Conservation (phyloP, 2,113 vertebrate species). For the Sphaerodactylus townsendi region DNA sequence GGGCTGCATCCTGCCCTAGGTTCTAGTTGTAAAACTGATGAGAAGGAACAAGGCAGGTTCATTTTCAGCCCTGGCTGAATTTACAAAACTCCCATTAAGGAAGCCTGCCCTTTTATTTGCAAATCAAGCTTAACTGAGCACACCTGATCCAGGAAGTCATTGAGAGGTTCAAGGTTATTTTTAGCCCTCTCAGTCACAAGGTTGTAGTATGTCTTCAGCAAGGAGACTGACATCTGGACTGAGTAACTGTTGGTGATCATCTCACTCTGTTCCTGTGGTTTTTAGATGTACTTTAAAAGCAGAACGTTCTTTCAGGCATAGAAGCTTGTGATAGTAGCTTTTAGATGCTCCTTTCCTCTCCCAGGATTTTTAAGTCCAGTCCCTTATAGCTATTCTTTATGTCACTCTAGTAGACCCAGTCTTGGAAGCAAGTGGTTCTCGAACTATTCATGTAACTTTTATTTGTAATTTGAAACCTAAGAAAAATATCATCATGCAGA, state of each 20-base stretch:
- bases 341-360: neutral
- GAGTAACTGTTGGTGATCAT: neutral
- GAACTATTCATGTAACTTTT: neutral
- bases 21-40: neutral
- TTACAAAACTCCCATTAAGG: conserved; percentile 28
- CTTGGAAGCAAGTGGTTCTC: neutral
- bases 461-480: neutral
- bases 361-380: neutral
- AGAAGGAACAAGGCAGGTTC: neutral
- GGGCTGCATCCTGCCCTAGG: neutral
- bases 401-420: neutral
- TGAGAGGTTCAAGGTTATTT: neutral
- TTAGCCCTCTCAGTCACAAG: neutral
- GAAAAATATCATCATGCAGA: neutral
- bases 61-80: neutral
- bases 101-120: conserved; percentile 27
- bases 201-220: neutral
- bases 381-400: neutral
- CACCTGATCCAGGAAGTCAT: conserved; percentile 15
- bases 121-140: conserved; percentile 12
- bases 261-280: neutral
- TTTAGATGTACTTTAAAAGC: neutral
- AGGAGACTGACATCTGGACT: neutral
- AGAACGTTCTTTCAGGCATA: neutral
- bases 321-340: neutral